Percentiles rank a stretch among this genome's conserved stretches.
Conservation (phyloP, 2,888 invertebrate species). For the Lepidocyrtoides sp. region DNA sequence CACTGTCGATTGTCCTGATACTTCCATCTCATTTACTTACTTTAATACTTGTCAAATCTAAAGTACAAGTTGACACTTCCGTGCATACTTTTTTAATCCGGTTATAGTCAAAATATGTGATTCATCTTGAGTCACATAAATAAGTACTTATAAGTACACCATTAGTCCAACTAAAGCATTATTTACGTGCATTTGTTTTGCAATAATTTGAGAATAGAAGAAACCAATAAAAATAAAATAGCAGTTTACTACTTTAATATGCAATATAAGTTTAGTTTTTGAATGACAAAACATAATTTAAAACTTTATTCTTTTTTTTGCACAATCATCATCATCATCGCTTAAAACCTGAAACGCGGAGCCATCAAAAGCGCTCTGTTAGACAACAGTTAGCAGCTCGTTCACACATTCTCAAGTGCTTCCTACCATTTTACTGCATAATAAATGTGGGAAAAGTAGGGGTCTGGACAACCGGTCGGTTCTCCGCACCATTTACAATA, state of each 20-base stretch:
- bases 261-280: background rate
- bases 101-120: slow-evolving; percentile 53
- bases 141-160: too few relatives aligned
- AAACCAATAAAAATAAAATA: too few relatives aligned
- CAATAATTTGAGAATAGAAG: too few relatives aligned
- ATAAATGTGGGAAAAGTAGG: slow-evolving; percentile 79
- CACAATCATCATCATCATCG: slow-evolving; percentile 47
- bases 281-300: slow-evolving; percentile 24
- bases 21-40: slow-evolving; percentile 73
- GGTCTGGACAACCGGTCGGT: slow-evolving; percentile 71
- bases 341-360: background rate
- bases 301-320: slow-evolving; percentile 8
- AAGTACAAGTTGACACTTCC: slow-evolving; percentile 60
- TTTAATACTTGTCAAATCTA: slow-evolving; percentile 64
- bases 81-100: background rate
- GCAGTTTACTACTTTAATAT: too few relatives aligned
- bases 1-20: slow-evolving; percentile 70
- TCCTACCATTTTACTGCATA: slow-evolving; percentile 74
- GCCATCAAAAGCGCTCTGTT: slow-evolving; percentile 56
- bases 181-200: too few relatives aligned
- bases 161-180: too few relatives aligned
- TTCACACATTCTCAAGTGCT: slow-evolving; percentile 77
- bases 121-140: background rate
- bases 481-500: background rate
- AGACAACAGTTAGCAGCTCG: slow-evolving; percentile 78